These are phyloP conservation scores for Caenorhabditis sp. DNA, from an alignment of 2,888 invertebrate species.

Conservation along the genomic window DNA sequence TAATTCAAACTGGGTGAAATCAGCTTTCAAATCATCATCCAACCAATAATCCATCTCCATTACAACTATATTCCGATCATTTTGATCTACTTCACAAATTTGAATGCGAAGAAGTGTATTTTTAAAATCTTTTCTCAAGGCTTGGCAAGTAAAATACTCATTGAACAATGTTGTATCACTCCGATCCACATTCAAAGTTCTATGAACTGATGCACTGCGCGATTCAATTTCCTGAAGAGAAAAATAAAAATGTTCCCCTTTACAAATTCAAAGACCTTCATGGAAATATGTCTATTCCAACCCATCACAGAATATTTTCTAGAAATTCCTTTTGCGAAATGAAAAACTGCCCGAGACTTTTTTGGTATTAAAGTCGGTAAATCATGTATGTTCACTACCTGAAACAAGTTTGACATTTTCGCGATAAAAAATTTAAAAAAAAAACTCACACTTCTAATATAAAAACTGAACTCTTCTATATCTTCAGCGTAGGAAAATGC, in stretches of 20 bases:
- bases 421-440: neutral
- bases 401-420: neutral
- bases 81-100: conserved; percentile 47
- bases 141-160: conserved; percentile 45
- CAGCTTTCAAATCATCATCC: conserved; percentile 27
- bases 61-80: conserved; percentile 39
- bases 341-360: conserved; percentile 40
- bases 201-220: conserved; percentile 27
- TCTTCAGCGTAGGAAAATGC: conserved; percentile 36
- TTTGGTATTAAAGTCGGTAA: conserved; percentile 18
- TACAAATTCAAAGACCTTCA: conserved; percentile 20
- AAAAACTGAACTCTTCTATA: conserved; percentile 32
- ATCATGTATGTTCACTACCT: conserved; percentile 14
- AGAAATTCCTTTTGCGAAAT: conserved; percentile 40
- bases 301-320: conserved; percentile 46
- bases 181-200: conserved; percentile 41
- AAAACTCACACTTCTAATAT: conserved; percentile 32
- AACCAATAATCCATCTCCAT: conserved; percentile 50
- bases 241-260: neutral
- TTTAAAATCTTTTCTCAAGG: conserved; percentile 31
- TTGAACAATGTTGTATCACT: conserved; percentile 43
- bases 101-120: conserved; percentile 45
- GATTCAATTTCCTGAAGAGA: conserved; percentile 37
- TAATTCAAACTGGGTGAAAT: conserved; percentile 42
- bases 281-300: conserved; percentile 34